phyloP scores from a whole-genome alignment of 2,888 invertebrate species.

The Ceriagrion tenellum region DNA sequence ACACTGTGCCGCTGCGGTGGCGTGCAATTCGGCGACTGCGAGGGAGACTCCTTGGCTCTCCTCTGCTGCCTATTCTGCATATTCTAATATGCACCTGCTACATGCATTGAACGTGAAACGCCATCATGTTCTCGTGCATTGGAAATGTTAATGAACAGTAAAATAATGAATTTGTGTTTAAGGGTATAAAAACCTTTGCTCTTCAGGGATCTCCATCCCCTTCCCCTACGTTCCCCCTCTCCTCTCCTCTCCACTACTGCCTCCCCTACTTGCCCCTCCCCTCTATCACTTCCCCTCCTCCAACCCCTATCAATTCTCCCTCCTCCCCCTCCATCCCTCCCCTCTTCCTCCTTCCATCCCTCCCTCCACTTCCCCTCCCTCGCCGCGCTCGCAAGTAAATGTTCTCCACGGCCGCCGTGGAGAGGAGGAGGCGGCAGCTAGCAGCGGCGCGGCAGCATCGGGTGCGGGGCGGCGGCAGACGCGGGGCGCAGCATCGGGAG shows the following conservation, averaged over 20 bases:
- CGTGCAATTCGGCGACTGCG: neutral
- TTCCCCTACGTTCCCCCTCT: too few species aligned
- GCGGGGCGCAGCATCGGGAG: conserved; percentile 27
- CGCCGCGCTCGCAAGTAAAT: neutral
- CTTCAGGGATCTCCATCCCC: too few species aligned
- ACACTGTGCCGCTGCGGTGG: neutral
- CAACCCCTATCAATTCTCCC: neutral
- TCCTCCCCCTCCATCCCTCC: neutral
- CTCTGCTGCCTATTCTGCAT: neutral
- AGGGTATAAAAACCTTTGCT: too few species aligned
- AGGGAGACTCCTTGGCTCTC: neutral
- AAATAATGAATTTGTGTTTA: too few species aligned
- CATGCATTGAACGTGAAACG: too few species aligned
- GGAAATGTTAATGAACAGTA: too few species aligned
- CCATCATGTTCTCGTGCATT: too few species aligned
- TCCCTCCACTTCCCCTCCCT: neutral
- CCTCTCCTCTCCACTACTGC: neutral
- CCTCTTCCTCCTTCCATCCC: neutral
- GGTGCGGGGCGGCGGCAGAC: conserved; percentile 9
- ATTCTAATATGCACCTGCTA: neutral
- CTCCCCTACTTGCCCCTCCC: neutral
- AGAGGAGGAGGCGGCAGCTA: neutral
- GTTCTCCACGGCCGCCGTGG: neutral
- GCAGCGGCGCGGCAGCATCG: neutral
- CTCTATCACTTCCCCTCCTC: neutral